Percentiles rank a stretch among this genome's conserved stretches.
phyloP scores from a whole-genome alignment of 2,113 vertebrate species.

The Rousettus leschenaultii region DNA sequence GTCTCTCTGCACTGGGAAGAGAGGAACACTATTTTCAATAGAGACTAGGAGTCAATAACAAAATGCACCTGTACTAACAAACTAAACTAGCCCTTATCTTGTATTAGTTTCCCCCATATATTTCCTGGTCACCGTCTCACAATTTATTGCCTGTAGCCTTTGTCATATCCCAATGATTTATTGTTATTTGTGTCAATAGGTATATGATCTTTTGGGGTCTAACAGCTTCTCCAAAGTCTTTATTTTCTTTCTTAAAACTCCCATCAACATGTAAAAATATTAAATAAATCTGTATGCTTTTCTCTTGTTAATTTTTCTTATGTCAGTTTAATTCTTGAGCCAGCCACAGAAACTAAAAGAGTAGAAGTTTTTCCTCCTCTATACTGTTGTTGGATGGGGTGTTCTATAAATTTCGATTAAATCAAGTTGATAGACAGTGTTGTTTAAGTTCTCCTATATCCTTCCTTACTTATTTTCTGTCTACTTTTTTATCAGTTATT shows the following conservation, averaged over 20 bases:
- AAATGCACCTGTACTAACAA: not conserved
- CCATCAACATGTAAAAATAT: not conserved
- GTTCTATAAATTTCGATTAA: not conserved
- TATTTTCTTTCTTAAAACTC: not conserved
- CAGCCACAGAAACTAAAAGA: not conserved
- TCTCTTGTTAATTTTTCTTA: not conserved
- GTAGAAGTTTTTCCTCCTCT: not conserved
- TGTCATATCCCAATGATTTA: not conserved
- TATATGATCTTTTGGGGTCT: not conserved
- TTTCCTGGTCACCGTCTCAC: not conserved
- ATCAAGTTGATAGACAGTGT: not conserved
- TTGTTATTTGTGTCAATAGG: not conserved
- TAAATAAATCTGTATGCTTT: not conserved
- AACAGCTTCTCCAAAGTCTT: not conserved
- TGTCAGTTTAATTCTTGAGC: not conserved
- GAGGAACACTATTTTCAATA: not conserved
- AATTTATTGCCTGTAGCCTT: not conserved
- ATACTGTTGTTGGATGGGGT: not conserved
- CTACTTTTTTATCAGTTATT: conserved; percentile 2
- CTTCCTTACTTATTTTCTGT: conserved; percentile 31
- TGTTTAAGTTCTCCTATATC: not conserved
- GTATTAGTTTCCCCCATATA: not conserved
- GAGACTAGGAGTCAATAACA: not conserved
- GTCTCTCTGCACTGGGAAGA: not conserved
- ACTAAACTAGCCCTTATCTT: not conserved